Percentiles rank a stretch among this genome's conserved stretches.
phyloP scores from a whole-genome alignment of 2,797 vertebrate genomes.

The Poecilia gillii region DNA sequence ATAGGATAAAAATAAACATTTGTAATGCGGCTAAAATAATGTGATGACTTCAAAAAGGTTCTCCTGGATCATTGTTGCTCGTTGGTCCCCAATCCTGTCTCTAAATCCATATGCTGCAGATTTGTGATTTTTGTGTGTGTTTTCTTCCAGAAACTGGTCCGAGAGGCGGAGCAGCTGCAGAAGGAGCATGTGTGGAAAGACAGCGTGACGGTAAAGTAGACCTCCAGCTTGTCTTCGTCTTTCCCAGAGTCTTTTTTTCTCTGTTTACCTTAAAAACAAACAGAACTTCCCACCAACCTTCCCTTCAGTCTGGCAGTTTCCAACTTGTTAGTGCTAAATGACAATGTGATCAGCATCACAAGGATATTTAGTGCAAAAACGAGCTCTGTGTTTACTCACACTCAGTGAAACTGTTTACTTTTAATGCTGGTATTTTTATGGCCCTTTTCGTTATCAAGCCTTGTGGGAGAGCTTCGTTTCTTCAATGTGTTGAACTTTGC shows the following conservation, averaged over 20 bases:
- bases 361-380: constrained; percentile 34
- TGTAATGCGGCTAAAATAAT: neutral
- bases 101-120: constrained; percentile 24
- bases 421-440: constrained; percentile 21
- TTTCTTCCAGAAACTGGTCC: constrained; percentile 88
- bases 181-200: constrained; percentile 94
- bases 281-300: constrained; percentile 19
- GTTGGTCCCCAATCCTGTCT: neutral
- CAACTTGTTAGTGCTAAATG: constrained; percentile 34
- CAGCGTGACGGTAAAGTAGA: constrained; percentile 90
- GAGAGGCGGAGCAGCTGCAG: constrained; percentile 93
- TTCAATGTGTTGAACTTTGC: constrained; percentile 43
- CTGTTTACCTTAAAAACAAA: constrained; percentile 33
- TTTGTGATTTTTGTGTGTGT: constrained; percentile 52
- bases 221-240: constrained; percentile 36
- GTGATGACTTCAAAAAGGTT: neutral
- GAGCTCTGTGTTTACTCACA: constrained; percentile 1
- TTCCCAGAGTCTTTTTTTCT: constrained; percentile 31
- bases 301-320: constrained; percentile 11
- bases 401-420: constrained; percentile 14
- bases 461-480: neutral
- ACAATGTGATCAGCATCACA: constrained; percentile 76
- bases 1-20: neutral
- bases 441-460: constrained; percentile 22
- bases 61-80: neutral